phyloP scores from a whole-genome alignment of 2,888 invertebrate species.

The Xylota segnis region DNA sequence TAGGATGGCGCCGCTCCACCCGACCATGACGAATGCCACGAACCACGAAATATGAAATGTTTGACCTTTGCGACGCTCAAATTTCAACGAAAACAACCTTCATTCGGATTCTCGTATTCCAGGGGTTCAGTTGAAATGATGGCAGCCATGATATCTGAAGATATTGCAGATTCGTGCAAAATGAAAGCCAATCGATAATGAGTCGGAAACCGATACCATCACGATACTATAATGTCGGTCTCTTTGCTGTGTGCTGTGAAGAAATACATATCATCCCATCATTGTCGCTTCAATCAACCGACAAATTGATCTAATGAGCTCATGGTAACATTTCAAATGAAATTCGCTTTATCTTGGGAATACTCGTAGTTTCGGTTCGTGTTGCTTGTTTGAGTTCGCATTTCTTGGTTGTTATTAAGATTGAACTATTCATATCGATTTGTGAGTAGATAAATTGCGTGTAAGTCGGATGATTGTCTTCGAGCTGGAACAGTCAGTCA shows the following conservation, averaged over 20 bases:
- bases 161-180: constrained; percentile 41
- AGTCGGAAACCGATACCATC: constrained; percentile 35
- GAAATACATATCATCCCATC: constrained; percentile 32
- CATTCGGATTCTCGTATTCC: constrained; percentile 32
- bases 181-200: constrained; percentile 42
- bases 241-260: constrained; percentile 2
- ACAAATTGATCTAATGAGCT: constrained; percentile 55
- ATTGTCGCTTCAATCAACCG: constrained; percentile 49
- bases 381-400: not conserved
- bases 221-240: constrained; percentile 10
- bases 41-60: constrained; percentile 44
- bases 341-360: constrained; percentile 6
- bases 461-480: constrained; percentile 2
- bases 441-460: not conserved
- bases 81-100: constrained; percentile 43
- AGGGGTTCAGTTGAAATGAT: constrained; percentile 9
- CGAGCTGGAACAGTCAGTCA: not conserved
- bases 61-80: constrained; percentile 30
- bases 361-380: not conserved
- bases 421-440: constrained; percentile 23
- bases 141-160: constrained; percentile 14
- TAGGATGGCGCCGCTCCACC: constrained; percentile 36
- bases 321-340: constrained; percentile 38
- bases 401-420: constrained; percentile 6
- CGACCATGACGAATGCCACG: constrained; percentile 44